Base-by-base conservation (phyloP, 2,888 invertebrate genomes). In the Stenotaenia linearis region DNA sequence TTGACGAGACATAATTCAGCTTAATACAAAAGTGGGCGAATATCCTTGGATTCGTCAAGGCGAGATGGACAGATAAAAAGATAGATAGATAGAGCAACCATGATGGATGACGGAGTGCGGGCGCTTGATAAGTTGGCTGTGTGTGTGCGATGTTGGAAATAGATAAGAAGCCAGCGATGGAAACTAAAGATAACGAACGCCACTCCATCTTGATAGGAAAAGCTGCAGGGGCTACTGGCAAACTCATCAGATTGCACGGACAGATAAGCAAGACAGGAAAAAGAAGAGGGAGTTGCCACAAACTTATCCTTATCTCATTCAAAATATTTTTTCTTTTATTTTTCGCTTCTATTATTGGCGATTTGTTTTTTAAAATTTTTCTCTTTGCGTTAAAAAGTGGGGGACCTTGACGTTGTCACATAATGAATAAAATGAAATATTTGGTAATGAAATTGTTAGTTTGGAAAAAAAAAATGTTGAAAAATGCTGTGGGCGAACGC, bases 31-130 rank as follows among this genome's bases (percentile, higher is more conserved):
- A 50, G 50, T 50, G 21, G 50, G 50, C 50, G 50, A 50, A 50
- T 50, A 50, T 50, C 50, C 50, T 50, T 50, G 50, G 50, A 15
- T 76, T 76, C 23, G 35, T 37, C 76, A 76, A 76, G 76, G 76
- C 32, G 23, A 76, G 76, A 76, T 76, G 37, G 76, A 76, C 76
- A 76, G 76, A 76, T 76, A 76, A 37, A 37, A 35, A 76, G 75
- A 50, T 50, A 32, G 76, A 35, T 37, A 76, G 76, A 35, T 76
- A 76, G 76, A 76, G 37, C 18, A 18, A 30, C n/a, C 35, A 76
- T 76, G 76, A 76, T 76, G 76, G 76, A 76, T 76, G 76, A 76
- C 50, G 76, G 32, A 35, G 35, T 32, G 76, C 76, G 76, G 37
- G 37, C 32, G 76, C 35, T 37, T 32, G 76, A 76, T 76, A 76